These are phyloP conservation scores for Ictalurus furcatus DNA, from an alignment of 2,113 vertebrate species.

Conservation along the genomic window DNA sequence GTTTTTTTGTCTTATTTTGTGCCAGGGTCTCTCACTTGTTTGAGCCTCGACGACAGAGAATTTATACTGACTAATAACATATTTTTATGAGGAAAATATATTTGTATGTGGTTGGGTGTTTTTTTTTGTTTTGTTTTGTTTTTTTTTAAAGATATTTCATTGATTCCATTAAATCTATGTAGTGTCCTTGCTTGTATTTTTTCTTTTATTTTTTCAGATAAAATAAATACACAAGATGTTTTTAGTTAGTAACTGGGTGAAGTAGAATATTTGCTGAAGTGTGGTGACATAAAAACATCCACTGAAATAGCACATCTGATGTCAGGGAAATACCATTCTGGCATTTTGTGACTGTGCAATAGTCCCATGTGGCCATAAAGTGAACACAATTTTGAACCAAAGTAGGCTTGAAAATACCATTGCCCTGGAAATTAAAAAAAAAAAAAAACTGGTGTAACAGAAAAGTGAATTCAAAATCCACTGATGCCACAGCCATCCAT, in stretches of 20 bases:
- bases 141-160: not conserved
- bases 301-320: not conserved
- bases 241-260: not conserved
- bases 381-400: slow-evolving; percentile 2
- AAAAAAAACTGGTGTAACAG: not conserved
- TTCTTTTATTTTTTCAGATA: not conserved
- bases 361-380: not conserved
- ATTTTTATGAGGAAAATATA: not conserved
- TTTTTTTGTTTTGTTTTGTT: not conserved
- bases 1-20: not conserved
- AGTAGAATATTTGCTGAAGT: not conserved
- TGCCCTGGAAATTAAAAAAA: not conserved
- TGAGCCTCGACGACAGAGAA: not conserved
- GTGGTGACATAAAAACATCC: not conserved
- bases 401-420: slow-evolving; percentile 6
- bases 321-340: not conserved
- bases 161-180: not conserved
- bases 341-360: not conserved
- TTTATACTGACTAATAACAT: not conserved
- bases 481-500: not conserved
- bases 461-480: not conserved
- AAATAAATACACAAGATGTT: not conserved
- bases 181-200: not conserved
- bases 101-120: not conserved
- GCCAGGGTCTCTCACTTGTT: not conserved